A percentile compares a stretch with the other conserved stretches of the same genome.
Conservation (phyloP, 2,113 vertebrate genomes). For the Ophthalmolycus amberensis region DNA sequence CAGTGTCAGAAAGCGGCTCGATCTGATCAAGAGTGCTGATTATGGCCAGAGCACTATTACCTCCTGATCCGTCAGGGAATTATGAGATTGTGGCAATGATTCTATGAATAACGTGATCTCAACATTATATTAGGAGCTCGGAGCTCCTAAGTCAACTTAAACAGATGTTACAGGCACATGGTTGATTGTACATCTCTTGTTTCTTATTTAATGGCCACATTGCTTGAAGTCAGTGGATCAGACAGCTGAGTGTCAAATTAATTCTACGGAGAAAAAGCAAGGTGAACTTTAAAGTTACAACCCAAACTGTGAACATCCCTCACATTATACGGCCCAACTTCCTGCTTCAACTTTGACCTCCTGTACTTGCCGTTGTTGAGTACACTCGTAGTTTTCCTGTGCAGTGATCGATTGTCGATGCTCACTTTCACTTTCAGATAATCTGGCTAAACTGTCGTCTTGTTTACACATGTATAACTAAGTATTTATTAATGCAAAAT, state of each 20-base stretch:
- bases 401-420: neutral
- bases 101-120: conserved; percentile 53
- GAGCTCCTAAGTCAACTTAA: too few relatives aligned
- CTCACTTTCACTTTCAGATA: neutral
- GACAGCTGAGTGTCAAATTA: neutral
- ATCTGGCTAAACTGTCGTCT: neutral
- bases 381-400: neutral
- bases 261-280: neutral
- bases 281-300: neutral
- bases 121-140: conserved; percentile 22
- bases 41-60: conserved; percentile 43
- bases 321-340: neutral
- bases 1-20: conserved; percentile 1
- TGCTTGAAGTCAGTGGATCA: neutral
- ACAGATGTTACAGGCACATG: neutral
- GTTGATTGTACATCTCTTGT: neutral
- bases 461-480: neutral
- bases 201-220: neutral
- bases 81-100: conserved; percentile 60
- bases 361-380: neutral
- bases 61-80: conserved; percentile 49
- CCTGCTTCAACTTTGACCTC: neutral
- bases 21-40: conserved; percentile 56
- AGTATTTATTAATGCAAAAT: too few relatives aligned
- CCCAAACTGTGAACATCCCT: neutral